These are phyloP conservation scores for Tragelaphus scriptus DNA, from an alignment of 2,113 vertebrate genomes.

Conservation along the genomic window DNA sequence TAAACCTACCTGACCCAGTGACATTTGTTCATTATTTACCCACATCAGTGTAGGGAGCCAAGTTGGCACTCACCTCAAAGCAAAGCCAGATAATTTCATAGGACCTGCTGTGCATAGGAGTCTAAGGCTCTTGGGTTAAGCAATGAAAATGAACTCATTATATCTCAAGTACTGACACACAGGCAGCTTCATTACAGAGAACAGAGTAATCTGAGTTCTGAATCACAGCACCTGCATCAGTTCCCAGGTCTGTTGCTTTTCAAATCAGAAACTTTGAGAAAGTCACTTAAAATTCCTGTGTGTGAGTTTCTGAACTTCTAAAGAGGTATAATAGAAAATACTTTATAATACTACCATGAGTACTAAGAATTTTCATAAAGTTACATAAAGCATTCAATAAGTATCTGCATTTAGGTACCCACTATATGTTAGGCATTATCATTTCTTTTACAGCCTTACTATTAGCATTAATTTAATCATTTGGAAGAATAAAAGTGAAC, in stretches of 20 bases:
- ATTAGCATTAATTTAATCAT: not conserved
- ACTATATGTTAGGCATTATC: not conserved
- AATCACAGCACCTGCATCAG: too few species aligned
- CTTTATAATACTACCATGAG: not conserved
- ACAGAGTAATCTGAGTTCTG: not conserved
- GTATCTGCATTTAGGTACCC: too few species aligned
- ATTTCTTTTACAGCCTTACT: not conserved
- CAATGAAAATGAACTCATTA: not conserved
- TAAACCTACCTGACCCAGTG: not conserved
- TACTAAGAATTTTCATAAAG: not conserved
- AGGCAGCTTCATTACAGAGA: not conserved
- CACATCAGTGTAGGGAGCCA: not conserved
- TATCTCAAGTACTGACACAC: not conserved
- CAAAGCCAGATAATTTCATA: not conserved
- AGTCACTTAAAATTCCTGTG: not conserved
- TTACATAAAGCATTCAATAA: not conserved
- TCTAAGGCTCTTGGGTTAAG: too few species aligned
- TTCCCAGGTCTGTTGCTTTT: not conserved
- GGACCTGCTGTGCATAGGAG: fast-evolving
- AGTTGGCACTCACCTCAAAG: not conserved
- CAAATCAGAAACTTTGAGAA: not conserved
- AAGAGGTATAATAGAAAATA: not conserved
- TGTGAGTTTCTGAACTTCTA: not conserved
- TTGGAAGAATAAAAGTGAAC: not conserved
- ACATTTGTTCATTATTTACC: not conserved